A percentile compares a stretch with the other conserved stretches of the same genome.
phyloP scores from a whole-genome alignment of 2,113 vertebrate genomes.

The Apaloderma vittatum region DNA sequence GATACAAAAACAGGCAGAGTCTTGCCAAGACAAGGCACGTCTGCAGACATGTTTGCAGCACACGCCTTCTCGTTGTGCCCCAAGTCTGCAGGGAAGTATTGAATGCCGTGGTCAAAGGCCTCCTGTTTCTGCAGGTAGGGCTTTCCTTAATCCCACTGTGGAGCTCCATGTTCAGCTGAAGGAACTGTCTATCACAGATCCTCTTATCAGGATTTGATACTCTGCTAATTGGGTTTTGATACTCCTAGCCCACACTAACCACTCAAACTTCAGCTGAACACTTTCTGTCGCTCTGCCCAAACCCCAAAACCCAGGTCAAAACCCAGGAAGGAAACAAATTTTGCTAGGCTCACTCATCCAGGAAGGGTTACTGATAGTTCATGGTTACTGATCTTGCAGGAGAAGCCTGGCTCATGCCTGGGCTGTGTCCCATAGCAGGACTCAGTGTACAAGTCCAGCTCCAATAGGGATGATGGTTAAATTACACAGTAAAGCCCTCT shows the following conservation, averaged over 20 bases:
- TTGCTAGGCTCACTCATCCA: not conserved
- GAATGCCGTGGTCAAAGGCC: not conserved
- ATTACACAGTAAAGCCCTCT: not conserved
- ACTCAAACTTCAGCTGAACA: not conserved
- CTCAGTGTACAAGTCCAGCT: not conserved
- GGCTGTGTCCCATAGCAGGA: not conserved
- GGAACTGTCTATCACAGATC: not conserved
- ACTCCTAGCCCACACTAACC: not conserved
- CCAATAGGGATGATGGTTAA: not conserved
- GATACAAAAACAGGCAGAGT: not conserved
- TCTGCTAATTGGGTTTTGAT: fast-evolving
- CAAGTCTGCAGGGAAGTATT: not conserved
- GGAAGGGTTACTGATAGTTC: too few species aligned
- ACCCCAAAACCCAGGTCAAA: not conserved
- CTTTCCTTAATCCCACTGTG: fast-evolving
- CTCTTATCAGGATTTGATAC: not conserved
- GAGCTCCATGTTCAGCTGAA: not conserved
- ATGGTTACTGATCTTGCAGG: not conserved
- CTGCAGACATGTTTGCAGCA: not conserved
- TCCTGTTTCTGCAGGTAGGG: not conserved
- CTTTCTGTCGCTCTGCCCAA: not conserved
- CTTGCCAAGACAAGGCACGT: not conserved
- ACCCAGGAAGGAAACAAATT: not conserved
- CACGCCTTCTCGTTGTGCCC: not conserved
- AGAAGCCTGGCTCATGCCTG: not conserved